Evolutionary conservation across 2,888 invertebrate genomes (phyloP), one percentile per base, ranked within the genome.

Genomic region (Pherbina coryleti): DNA sequence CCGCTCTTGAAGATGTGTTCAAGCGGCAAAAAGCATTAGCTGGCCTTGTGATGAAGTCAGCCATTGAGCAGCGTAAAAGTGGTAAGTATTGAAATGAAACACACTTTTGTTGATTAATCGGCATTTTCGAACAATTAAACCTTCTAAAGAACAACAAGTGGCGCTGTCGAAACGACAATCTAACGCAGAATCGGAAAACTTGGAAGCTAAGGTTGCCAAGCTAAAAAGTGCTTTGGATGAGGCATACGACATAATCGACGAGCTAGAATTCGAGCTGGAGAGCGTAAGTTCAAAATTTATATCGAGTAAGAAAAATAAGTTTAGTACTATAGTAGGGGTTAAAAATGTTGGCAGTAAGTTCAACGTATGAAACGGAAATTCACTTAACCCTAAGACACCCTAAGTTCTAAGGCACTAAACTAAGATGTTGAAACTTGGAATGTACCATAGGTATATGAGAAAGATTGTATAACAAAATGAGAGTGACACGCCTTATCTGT

Each of bases 191-290:
- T n/a, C 66, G 1, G 78, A 60, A 11, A 67, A 53, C 22, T 70
- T 78, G 44, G 77, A 79, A 66, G 37, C 31, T 1, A 79, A 82
- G 72, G 77, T 82, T 31, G 62, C 77, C 19, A 85, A 83, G 71
- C 75, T 88, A n/a, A 84, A 88, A 77, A 78, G 51, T 25, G 84
- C 86, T 0, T 77, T 89, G 19, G 84, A 87, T 51, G 86, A 89
- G 78, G 85, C 89, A 8, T 85, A 85, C 44, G 88, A 89, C 76
- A 87, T 87, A 34, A 89, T 88, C 66, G 89, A 89, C 81, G 88
- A 86, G 84, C 86, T 89, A 83, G 88, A 88, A 79, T 88, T 88
- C 79, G 88, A 88, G 79, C 80, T 88, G 78, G 88, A 88, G 55
- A 89, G 88, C 78, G 88, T 89, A 84, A 82, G 84, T 80, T 17